Base-by-base conservation (phyloP, 2,888 invertebrate genomes). In the Cosmopolites sordidus region DNA sequence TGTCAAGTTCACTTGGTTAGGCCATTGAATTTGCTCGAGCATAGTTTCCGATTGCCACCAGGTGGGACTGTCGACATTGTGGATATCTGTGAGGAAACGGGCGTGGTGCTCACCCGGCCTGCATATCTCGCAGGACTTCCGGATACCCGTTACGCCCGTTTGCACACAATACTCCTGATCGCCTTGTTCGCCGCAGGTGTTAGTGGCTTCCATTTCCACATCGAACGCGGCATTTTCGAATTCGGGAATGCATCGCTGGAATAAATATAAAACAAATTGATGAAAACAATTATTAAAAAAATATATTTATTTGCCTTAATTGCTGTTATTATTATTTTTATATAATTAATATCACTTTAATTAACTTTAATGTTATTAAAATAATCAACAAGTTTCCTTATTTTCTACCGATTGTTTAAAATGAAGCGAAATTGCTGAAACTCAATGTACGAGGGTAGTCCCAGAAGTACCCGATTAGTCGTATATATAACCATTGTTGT, bases 41-140 rank as follows among this genome's bases (percentile, higher is more conserved):
- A 99, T 97, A 1, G 99, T 98, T 72, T 97, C 95, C 1, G 95
- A 95, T 73, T 96, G 95, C 96, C 96, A 96, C 92, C 93, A 96
- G 0, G 95, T 93, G 61, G 88, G 87, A 69, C 91, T 89, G 61
- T 91, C 88, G 57, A 87, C 86, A 71, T 90, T 91, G 70, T 96
- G 92, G 67, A 90, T 81, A 73, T 99, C 98, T 1, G 97, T 98
- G 62, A 98, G 79, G 73, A 82, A 92, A 48, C 79, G 74, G n/a
- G 89, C 79, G 40, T 85, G 81, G 70, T 91, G 90, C 58, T 84
- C 79, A 16, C 79, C 77, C 8, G 78, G 79, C 66, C 78, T 83
- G 73, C 96, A 97, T 51, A 80, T 76, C 65, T 89, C 88, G 69
- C 92, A 92, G 2, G 89, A 87, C 69, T 92, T 92, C 63, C 76